Evolutionary conservation across 2,888 invertebrate genomes (phyloP).

Genomic region (Geotrupes spiniger): DNA sequence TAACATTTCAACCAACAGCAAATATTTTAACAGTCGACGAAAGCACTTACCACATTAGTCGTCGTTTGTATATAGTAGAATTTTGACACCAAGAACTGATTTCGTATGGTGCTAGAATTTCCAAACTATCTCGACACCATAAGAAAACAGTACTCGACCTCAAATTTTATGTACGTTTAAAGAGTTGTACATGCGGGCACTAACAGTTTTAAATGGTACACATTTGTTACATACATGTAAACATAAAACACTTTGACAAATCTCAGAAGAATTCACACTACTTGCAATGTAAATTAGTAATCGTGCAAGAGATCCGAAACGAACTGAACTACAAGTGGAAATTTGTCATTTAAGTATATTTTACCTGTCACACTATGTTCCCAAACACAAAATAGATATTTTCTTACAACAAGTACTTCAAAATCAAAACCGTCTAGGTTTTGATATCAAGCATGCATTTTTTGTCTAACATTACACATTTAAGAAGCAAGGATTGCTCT

Average conservation of each 20-base stretch:
- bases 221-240: too few species aligned
- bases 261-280: too few species aligned
- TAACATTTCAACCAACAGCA: too few species aligned
- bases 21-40: too few species aligned
- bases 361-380: constrained; percentile 48
- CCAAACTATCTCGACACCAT: constrained; percentile 59
- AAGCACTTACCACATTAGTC: neutral
- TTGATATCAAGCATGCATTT: constrained; percentile 33
- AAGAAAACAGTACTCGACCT: constrained; percentile 64
- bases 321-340: constrained; percentile 23
- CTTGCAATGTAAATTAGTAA: neutral
- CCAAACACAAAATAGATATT: constrained; percentile 50
- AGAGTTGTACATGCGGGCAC: too few species aligned
- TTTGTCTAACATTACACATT: constrained; percentile 18
- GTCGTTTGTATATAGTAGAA: too few species aligned
- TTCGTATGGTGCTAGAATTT: constrained; percentile 72
- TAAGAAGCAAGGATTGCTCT: constrained; percentile 26
- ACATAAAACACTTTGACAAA: too few species aligned
- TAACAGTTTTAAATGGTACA: too few species aligned
- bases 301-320: neutral
- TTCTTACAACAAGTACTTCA: constrained; percentile 45
- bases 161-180: too few species aligned
- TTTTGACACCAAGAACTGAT: constrained; percentile 50
- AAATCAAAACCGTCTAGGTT: constrained; percentile 44
- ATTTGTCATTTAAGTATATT: constrained; percentile 46